A percentile compares a stretch with the other conserved stretches of the same genome.
Evolutionary conservation across 2,888 invertebrate species (phyloP).

Genomic region (Zele albiditarsus): DNA sequence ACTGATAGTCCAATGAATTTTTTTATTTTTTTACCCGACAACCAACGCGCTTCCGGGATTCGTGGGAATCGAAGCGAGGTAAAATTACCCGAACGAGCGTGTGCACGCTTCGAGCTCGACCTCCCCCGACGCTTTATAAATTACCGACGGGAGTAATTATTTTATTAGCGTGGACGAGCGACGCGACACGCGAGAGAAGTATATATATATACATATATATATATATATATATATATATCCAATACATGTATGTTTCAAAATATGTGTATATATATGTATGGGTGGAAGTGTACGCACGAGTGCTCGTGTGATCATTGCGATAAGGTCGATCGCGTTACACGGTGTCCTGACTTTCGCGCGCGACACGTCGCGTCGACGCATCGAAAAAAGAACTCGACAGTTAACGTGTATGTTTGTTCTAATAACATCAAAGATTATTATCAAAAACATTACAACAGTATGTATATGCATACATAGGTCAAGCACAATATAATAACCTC

Average conservation of each 20-base stretch:
- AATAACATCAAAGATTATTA: conserved; percentile 23
- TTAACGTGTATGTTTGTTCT: conserved; percentile 21
- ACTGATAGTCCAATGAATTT: conserved; percentile 42
- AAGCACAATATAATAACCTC: background rate
- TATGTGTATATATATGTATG: background rate
- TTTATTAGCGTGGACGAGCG: conserved; percentile 56
- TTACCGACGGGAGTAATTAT: conserved; percentile 55
- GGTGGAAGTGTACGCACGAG: conserved; percentile 21
- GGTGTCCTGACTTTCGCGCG: conserved; percentile 36
- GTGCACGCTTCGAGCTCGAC: conserved; percentile 32
- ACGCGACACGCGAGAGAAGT: conserved; percentile 49
- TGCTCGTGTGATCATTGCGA: conserved; percentile 38
- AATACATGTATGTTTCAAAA: too few species aligned
- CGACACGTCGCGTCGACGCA: conserved; percentile 28
- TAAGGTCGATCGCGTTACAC: conserved; percentile 51
- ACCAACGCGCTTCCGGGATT: conserved; percentile 36
- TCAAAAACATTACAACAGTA: background rate
- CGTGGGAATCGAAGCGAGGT: conserved; percentile 40
- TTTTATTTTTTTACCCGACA: conserved; percentile 30
- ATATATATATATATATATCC: background rate
- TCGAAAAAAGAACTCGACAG: conserved; percentile 22
- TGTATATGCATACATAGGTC: background rate
- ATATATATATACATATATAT: background rate
- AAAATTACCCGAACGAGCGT: conserved; percentile 43
- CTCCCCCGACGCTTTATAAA: conserved; percentile 48